Evolutionary conservation across 2,888 invertebrate genomes (phyloP), one percentile per base, ranked within the genome.

Genomic region (Pyrgus malvae): DNA sequence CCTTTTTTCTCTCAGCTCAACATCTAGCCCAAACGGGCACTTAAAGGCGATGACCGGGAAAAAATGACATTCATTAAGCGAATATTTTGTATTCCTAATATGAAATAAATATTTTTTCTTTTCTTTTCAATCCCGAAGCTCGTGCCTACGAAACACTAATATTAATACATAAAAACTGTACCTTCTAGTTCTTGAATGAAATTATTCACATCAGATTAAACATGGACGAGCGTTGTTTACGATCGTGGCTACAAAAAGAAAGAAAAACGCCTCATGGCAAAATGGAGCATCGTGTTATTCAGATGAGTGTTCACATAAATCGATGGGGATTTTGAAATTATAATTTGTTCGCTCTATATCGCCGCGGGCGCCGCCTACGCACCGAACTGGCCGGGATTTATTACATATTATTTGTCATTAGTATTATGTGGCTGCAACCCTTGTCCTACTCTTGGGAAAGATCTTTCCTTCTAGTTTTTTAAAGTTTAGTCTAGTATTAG

Each of bases 271-370:
- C 27, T 27, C 16, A 16, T 21, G 45, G 73, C 76, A 76, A 86
- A 84, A 82, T 83, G 75, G 81, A 78, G 76, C 83, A 80, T 69
- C 76, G 76, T 72, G 80, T 82, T 84, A 82, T 85, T 76, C 79
- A 81, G 80, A 82, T 80, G 85, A 83, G 83, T 76, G 80, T 77
- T 76, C 80, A 76, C 84, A 89, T 89, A 89, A 88, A 88, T 89
- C 84, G 87, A 87, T 77, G 80, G 80, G 77, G 81, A 83, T 86
- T 89, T 86, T 81, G 81, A 89, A 88, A 89, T 87, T 88, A 87
- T 88, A 89, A 88, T 89, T 88, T 83, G 86, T 82, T 82, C 81
- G 71, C 70, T 76, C 83, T 82, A 83, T 79, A 77, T 74, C 78
- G 87, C 86, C 81, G 76, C 83, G 72, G 81, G 87, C 83, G 80